These are phyloP conservation scores for Melanchra persicariae DNA, from an alignment of 2,888 invertebrate species.

Conservation along the genomic window DNA sequence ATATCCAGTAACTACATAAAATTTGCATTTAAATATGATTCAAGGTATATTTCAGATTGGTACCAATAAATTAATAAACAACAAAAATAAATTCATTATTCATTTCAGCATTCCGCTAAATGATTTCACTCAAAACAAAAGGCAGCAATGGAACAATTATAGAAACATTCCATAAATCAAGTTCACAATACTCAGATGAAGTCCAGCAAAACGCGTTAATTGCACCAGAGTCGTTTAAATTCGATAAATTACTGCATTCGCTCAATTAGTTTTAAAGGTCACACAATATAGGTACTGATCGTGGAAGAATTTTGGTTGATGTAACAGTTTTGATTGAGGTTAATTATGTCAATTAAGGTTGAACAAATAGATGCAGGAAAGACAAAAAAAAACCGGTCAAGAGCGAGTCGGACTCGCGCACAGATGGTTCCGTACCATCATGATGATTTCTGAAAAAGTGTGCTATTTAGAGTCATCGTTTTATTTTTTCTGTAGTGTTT, in stretches of 20 bases:
- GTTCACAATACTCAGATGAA: constrained; percentile 23
- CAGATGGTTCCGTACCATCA: too few species aligned
- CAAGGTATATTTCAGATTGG: too few species aligned
- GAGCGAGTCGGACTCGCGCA: too few species aligned
- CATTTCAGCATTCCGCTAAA: background rate
- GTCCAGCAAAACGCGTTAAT: constrained; percentile 36
- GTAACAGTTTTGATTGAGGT: background rate
- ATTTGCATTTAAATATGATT: too few species aligned
- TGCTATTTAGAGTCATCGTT: too few species aligned
- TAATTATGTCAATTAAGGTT: background rate
- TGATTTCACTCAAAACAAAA: constrained; percentile 20
- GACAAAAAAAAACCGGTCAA: too few species aligned
- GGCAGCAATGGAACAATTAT: constrained; percentile 24
- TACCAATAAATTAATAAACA: background rate
- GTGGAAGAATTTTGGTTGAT: constrained; percentile 7
- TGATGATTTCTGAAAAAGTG: too few species aligned
- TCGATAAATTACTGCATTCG: constrained; percentile 51
- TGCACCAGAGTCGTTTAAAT: constrained; percentile 37
- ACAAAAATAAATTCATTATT: background rate
- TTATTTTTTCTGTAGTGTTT: too few species aligned
- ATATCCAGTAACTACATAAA: too few species aligned
- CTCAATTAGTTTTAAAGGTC: constrained; percentile 44
- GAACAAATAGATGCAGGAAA: background rate
- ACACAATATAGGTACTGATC: background rate
- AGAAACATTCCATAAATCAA: constrained; percentile 48